These are phyloP conservation scores for Chrysolina haemoptera DNA, from an alignment of 2,888 invertebrate genomes.

Conservation along the genomic window DNA sequence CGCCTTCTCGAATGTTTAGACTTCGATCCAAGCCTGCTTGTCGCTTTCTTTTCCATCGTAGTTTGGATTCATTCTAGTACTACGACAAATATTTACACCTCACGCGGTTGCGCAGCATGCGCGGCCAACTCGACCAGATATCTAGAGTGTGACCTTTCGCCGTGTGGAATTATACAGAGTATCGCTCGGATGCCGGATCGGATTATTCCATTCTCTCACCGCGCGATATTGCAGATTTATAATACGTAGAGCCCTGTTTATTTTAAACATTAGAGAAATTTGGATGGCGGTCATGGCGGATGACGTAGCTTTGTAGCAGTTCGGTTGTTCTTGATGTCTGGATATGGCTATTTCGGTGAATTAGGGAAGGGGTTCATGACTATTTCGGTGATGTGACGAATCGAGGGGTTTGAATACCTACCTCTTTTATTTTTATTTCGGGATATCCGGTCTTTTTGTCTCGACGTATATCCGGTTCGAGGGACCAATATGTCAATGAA, in stretches of 20 bases:
- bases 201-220: slow-evolving; percentile 15
- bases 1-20: slow-evolving; percentile 19
- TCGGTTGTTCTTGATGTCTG: not conserved
- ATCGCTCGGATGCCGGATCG: slow-evolving; percentile 3
- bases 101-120: slow-evolving; percentile 49
- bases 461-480: slow-evolving; percentile 22
- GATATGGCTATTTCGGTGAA: slow-evolving; percentile 1
- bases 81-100: slow-evolving; percentile 52
- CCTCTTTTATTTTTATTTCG: slow-evolving; percentile 30
- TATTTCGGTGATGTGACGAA: slow-evolving; percentile 5
- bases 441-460: slow-evolving; percentile 33
- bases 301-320: not conserved
- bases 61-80: slow-evolving; percentile 37
- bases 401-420: slow-evolving; percentile 6
- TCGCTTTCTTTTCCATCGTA: slow-evolving; percentile 22
- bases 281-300: not conserved
- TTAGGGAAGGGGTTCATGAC: slow-evolving; percentile 3
- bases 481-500: slow-evolving; percentile 4
- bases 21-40: slow-evolving; percentile 18
- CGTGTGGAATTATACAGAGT: slow-evolving; percentile 17
- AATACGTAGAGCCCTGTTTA: slow-evolving; percentile 2
- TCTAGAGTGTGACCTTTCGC: slow-evolving; percentile 43
- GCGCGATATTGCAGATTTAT: slow-evolving; percentile 14
- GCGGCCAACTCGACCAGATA: slow-evolving; percentile 35
- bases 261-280: slow-evolving; percentile 10